These are phyloP conservation scores for Nipponacmea schrenckii DNA, from an alignment of 2,888 invertebrate species.

Conservation along the genomic window DNA sequence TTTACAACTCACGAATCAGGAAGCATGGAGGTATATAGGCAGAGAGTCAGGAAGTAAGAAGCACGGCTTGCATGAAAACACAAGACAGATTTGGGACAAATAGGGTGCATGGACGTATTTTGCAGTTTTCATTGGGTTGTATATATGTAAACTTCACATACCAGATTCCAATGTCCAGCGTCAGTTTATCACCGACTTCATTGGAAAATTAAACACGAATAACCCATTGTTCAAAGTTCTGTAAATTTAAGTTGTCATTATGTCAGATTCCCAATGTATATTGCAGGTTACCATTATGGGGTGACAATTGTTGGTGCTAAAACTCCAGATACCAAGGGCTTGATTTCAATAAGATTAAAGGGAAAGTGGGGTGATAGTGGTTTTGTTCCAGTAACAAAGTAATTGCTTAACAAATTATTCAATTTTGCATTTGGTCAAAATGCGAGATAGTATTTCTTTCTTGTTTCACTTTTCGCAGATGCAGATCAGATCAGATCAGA, in stretches of 20 bases:
- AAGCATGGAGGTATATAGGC: background rate
- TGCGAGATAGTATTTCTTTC: background rate
- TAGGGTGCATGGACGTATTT: background rate
- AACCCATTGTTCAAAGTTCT: no score
- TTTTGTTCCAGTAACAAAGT: constrained; percentile 38
- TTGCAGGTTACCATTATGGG: constrained; percentile 37
- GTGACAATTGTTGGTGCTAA: constrained; percentile 26
- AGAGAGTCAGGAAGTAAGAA: no score
- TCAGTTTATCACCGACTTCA: no score
- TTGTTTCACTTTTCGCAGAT: background rate
- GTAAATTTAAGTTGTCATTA: no score
- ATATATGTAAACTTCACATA: no score
- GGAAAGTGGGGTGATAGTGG: constrained; percentile 39
- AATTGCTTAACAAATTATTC: no score
- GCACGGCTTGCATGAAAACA: no score
- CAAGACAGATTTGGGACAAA: no score
- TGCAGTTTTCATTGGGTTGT: background rate
- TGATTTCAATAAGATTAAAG: constrained; percentile 33
- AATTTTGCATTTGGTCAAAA: no score
- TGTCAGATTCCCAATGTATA: no score
- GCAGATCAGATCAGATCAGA: background rate
- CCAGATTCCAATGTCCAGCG: no score
- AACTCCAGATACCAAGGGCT: constrained; percentile 33
- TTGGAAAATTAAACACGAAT: no score
- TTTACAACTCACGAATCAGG: background rate